Evolutionary conservation across 2,797 vertebrate genomes (phyloP), one percentile per base, ranked within the genome.

Genomic region (Xenops minutus): DNA sequence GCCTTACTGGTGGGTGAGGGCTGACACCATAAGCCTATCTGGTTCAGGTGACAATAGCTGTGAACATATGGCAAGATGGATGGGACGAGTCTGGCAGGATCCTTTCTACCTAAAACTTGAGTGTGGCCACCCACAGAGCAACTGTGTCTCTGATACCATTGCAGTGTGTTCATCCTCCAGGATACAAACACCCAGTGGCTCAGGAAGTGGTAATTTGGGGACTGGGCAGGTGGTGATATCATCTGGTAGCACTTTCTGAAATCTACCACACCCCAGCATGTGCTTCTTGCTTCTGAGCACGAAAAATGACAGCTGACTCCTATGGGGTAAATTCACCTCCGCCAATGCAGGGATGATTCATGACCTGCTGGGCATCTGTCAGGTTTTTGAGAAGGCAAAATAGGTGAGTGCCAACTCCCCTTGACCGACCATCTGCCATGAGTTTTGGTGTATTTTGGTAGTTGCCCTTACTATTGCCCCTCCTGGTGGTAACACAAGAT

Each of bases 161-260:
- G 48, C 66, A 83, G 56, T 30, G 7, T 3, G 20, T 30, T 56
- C 48, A 24, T 34, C 68, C 58, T 58, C 11, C 64, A 80, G 64
- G 77, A 74, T 48, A 32, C 46, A 72, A 41, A 52, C 0, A 1
- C 36, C 29, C 18, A 2, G 61, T 8, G 39, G 54, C 58, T 92
- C n/a, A 34, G 24, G 20, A 59, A 79, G 41, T 0, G 0, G 21
- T 17, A 1, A 6, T 39, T 4, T 66, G 64, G 39, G 37, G 30
- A 32, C 41, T 54, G 41, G 29, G 37, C 81, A 93, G 68, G 54
- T 74, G 64, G 36, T 32, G 54, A 3, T 58, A 19, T 71, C 48
- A 66, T 32, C 56, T 94, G 39, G 14, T 22, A 43, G 30, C 30
- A 11, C 61, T 75, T 85, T 52, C 34, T 79, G 58, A 84, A 73